These are phyloP conservation scores for Omphaloscelis lunosa DNA, from an alignment of 2,888 invertebrate species.

Conservation along the genomic window DNA sequence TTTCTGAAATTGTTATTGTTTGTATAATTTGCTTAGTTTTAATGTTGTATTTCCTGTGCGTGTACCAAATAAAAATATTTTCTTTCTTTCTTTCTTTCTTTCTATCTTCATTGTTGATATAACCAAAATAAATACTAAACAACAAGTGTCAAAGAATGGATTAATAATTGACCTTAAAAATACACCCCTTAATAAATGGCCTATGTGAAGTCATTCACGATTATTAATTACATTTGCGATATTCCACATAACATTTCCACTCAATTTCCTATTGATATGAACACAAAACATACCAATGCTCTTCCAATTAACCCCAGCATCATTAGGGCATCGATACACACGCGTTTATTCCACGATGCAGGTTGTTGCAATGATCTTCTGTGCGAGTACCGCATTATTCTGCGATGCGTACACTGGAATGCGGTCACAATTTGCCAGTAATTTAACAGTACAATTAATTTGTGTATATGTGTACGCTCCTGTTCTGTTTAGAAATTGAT, in stretches of 20 bases:
- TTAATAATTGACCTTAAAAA: background rate
- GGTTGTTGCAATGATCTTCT: slow-evolving; percentile 48
- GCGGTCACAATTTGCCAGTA: slow-evolving; percentile 53
- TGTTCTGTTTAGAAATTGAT: slow-evolving; percentile 15
- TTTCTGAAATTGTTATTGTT: too few relatives aligned
- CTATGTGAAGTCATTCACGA: background rate
- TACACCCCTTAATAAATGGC: background rate
- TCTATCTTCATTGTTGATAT: too few relatives aligned
- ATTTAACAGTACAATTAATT: slow-evolving; percentile 57
- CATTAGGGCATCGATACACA: slow-evolving; percentile 40
- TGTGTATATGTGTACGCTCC: slow-evolving; percentile 1
- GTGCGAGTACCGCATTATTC: slow-evolving; percentile 44
- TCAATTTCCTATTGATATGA: slow-evolving; percentile 9
- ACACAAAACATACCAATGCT: slow-evolving; percentile 14
- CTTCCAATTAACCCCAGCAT: slow-evolving; percentile 43
- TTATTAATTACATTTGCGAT: background rate
- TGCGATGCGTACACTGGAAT: slow-evolving; percentile 53
- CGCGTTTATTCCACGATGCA: slow-evolving; percentile 37
- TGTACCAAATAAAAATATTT: too few relatives aligned
- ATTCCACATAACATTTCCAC: background rate
- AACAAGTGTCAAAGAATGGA: background rate
- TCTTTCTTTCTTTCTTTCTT: too few relatives aligned
- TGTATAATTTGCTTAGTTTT: too few relatives aligned
- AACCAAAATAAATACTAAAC: background rate
- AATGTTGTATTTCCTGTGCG: too few relatives aligned